Evolutionary conservation across 2,113 vertebrate species (phyloP).

Genomic region (Sorex fumeus): DNA sequence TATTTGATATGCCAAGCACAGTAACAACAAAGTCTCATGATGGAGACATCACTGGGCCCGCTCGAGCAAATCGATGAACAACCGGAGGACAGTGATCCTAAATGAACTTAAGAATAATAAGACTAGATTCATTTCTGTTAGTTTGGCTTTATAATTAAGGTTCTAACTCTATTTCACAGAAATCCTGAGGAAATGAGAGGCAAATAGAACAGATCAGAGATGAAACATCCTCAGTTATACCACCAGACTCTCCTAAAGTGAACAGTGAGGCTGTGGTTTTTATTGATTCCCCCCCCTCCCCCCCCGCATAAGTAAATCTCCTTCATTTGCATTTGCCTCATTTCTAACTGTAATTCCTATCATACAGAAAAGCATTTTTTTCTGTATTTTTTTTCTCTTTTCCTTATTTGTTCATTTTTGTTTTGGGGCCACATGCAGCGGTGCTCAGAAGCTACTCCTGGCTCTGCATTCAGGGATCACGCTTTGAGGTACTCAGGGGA

Average conservation of each 20-base stretch:
- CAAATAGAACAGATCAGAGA: slow-evolving; percentile 19
- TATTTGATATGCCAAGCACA: no score
- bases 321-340: slow-evolving; percentile 48
- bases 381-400: background rate
- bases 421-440: no score
- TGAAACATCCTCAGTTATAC: background rate
- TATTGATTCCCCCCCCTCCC: background rate
- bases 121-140: slow-evolving; percentile 5
- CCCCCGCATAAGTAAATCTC: slow-evolving; percentile 35
- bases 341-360: slow-evolving; percentile 71
- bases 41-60: no score
- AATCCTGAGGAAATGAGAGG: slow-evolving; percentile 48
- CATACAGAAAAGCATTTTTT: background rate
- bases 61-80: no score
- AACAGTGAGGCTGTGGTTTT: background rate
- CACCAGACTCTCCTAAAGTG: background rate
- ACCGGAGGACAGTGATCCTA: no score
- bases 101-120: slow-evolving; percentile 22
- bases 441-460: no score
- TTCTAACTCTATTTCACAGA: slow-evolving; percentile 27
- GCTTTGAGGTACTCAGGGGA: no score
- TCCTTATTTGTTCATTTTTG: no score
- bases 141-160: background rate
- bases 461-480: no score
- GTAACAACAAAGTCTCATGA: no score